These are phyloP conservation scores for Sturnus vulgaris DNA, from an alignment of 2,113 vertebrate genomes.

Conservation along the genomic window DNA sequence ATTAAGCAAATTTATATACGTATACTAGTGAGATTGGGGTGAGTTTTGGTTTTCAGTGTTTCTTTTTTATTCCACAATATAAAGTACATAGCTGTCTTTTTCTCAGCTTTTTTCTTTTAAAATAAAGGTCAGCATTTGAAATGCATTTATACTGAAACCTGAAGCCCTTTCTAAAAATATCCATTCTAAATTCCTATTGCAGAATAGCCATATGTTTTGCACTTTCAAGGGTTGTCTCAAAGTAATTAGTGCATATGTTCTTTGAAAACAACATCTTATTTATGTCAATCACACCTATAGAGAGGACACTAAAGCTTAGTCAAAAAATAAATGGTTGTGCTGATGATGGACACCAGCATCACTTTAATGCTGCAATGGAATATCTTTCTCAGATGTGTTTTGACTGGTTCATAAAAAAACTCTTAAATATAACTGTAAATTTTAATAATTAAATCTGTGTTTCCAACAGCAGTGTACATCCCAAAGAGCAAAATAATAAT, in stretches of 20 bases:
- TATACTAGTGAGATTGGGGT: not conserved
- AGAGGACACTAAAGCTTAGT: not conserved
- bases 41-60: not conserved
- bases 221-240: not conserved
- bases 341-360: not conserved
- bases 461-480: not conserved
- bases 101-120: not conserved
- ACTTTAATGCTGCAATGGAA: not conserved
- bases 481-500: not conserved
- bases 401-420: not conserved
- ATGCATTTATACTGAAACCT: not conserved
- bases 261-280: not conserved
- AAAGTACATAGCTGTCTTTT: not conserved
- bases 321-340: not conserved
- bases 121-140: not conserved
- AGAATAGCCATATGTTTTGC: not conserved
- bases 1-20: not conserved
- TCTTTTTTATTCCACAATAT: not conserved
- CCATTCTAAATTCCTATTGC: not conserved
- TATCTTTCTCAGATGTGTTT: not conserved
- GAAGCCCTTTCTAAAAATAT: not conserved
- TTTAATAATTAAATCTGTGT: not conserved
- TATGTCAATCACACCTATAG: not conserved
- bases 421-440: not conserved
- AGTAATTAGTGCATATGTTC: not conserved